Evolutionary conservation across 2,113 vertebrate species (phyloP), one percentile per base, ranked within the genome.

Genomic region (Eretmochelys imbricata): DNA sequence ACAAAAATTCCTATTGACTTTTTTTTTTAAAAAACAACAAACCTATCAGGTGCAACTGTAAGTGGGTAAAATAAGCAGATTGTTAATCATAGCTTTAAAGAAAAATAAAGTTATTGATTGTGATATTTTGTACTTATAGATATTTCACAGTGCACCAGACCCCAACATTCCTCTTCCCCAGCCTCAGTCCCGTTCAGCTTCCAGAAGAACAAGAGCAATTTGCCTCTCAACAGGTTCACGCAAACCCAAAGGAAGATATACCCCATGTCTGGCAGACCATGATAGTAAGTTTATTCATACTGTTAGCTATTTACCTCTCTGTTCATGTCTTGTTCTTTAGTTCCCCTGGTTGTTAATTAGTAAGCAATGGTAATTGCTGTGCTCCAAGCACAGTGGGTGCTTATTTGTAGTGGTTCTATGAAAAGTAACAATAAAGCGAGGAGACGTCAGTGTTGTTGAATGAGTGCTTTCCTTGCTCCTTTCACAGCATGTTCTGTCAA

Each of bases 181-280:
- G 78, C 98, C 99, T 91, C 99, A 99, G 55, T 98, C 99, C n/a
- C 98, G 99, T 4, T 98, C 99, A 0, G 97, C 98, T 92, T 99
- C 99, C 72, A 98, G 99, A 53, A 98, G 99, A 91, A 99, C 98
- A 51, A 99, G 99, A 86, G 99, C 99, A 54, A 99, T 99, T 97
- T 99, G 99, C 97, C 98, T 99, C 57, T 99, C 99, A 3, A 99
- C 99, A 1, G 99, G 99, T 42, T 98, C 99, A 25, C 98, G 99
- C 95, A 99, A 99, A 93, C 98, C 99, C 84, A 99, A 97, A 91
- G 98, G 99, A 83, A 98, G 97, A 97, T 99, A 97, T 95, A 99
- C 98, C 8, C 99, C 99, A 0, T 99, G 99, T 98, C 97, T 99
- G 79, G 99, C 99, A 2, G 99, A 99, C 89, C 99, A 99, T 2